Percentiles rank a stretch among this genome's conserved stretches.
Evolutionary conservation across 92 coral and sea anemone species (phyloP).

Genomic region (Muricea muricata): DNA sequence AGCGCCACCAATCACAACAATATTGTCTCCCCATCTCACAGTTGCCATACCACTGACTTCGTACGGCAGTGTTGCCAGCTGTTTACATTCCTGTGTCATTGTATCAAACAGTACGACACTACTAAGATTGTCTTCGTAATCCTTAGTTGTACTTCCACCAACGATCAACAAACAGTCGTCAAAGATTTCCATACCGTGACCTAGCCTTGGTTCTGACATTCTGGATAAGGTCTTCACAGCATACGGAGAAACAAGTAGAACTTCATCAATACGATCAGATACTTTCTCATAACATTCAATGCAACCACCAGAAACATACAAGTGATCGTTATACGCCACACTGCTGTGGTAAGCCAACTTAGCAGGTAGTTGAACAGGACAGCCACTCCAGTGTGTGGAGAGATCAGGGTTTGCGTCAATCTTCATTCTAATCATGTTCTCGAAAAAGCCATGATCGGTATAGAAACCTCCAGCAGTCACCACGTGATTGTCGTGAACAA

Average conservation of each 20-base stretch:
- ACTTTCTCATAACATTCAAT: background rate
- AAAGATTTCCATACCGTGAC: background rate
- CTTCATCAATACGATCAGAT: background rate
- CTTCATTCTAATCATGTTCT: background rate
- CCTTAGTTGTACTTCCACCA: background rate
- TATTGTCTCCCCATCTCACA: background rate
- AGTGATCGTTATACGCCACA: background rate
- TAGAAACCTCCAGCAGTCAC: background rate
- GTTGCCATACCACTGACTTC: conserved; percentile 4
- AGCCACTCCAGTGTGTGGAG: conserved; percentile 1
- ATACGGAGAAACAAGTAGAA: background rate
- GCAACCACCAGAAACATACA: background rate
- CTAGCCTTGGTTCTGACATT: conserved; percentile 11
- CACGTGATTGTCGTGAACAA: background rate
- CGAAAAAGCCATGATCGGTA: background rate
- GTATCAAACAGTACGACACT: conserved; percentile 11
- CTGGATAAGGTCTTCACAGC: background rate
- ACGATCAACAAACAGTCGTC: conserved; percentile 15
- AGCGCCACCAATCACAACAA: conserved; percentile 10
- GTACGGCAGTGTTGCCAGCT: conserved; percentile 18
- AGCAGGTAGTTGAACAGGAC: background rate
- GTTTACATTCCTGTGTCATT: background rate
- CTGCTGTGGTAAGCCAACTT: background rate
- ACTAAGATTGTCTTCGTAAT: background rate
- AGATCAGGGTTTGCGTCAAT: conserved; percentile 2